Base-by-base conservation (phyloP, 1,140 invertebrate genomes). In the Hermetia illucens region DNA sequence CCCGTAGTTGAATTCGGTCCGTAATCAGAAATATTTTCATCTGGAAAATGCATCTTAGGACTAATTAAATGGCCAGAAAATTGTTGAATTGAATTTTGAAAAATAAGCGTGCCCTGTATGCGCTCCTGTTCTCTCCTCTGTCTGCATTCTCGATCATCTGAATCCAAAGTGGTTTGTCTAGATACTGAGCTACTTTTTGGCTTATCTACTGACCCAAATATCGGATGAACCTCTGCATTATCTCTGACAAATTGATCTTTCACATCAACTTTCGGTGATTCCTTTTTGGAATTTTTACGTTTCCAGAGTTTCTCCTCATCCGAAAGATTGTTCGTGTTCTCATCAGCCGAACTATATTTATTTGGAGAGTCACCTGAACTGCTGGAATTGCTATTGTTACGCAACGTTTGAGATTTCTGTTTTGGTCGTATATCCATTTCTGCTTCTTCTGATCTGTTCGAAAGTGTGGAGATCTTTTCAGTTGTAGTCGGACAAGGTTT, bases 41-140 rank as follows among this genome's bases (percentile, higher is more conserved):
- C 39, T 13, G n/a, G 5, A 31, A 35, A 22, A 2, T 36, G 25
- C 37, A 57, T 54, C 40, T 58, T 58, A 6, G 48, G 52, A 21
- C 45, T 56, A 25, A 21, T 47, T 46, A 48, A 48, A 61, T 41
- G 69, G 39, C 62, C 64, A 19, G 61, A 71, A 24, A 71, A 73
- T 40, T 76, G 71, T 15, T 69, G 72, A 41, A 75, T 72, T 17
- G 69, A 70, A 38, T 63, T 70, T 34, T 48, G 72, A 51, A 74
- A 75, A 20, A 74, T 49, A 3, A 72, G 50, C 35, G 55, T 64
- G 9, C 71, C 71, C 41, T 76, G 71, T 16, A 68, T 60, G 25
- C 70, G 60, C 48, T 77, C 74, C 37, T 72, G 67, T 35, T 70
- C 71, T 38, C 72, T 63, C 19, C 69, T 56, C 59, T 58, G 40